Evolutionary conservation across 2,888 invertebrate species (phyloP), one percentile per base, ranked within the genome.

Genomic region (Sialis fuliginosa): DNA sequence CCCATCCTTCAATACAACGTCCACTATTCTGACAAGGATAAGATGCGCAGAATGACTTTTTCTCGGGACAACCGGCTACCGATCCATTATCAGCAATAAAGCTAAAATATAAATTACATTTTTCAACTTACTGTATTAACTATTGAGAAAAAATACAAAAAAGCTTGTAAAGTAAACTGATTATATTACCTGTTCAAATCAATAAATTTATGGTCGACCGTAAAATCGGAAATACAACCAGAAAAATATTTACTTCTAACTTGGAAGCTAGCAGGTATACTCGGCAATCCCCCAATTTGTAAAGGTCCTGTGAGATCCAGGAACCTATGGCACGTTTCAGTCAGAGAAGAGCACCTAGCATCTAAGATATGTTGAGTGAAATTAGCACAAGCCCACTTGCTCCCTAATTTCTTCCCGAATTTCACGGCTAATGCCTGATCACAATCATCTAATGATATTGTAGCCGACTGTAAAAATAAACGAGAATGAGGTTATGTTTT

Each of bases 1-100:
- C 81, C 93, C 93, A 96, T 1, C 86, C 79, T 55, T 95, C 91
- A 0, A 68, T 67, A 56, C 96, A 96, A 4, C 72, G 75, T 0
- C 88, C 95, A n/a, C 81, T 84, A 64, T 92, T 87, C 58, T 80
- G 79, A 60, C 93, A 93, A 0, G 91, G 90, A 37, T 80, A 75
- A 0, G 86, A 83, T n/a, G 71, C 70, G 61, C 95, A 96, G 49
- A 82, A 82, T 0, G 81, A 73, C 33, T 79, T 69, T 58, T 89
- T 90, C 55, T 89, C 86, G 0, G 87, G 84, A 61, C 96, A 96
- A 0, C 95, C 95, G 0, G 81, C 72, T 2, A 78, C 68, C 0
- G 93, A 92, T 0, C 90, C 91, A 60, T 92, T 90, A 59, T 92
- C 89, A 0, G 89, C 84, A 0, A 92, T 89, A 60, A 74, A 90